Evolutionary conservation across 2,888 invertebrate genomes (phyloP).

Genomic region (Teleogryllus oceanicus): DNA sequence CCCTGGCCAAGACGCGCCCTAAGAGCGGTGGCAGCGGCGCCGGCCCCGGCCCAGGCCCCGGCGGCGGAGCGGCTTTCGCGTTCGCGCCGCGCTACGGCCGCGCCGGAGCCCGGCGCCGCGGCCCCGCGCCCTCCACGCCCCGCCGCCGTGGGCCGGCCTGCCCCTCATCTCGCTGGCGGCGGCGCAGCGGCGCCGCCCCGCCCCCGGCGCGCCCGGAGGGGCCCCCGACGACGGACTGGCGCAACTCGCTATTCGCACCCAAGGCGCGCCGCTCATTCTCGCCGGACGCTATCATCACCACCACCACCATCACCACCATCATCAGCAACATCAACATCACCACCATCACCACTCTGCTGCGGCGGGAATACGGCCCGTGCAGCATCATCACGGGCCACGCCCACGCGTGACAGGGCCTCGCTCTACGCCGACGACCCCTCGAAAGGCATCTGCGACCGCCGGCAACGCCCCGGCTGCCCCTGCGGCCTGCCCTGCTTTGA

Average conservation of each 20-base stretch:
- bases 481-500: neutral
- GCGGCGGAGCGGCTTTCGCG: neutral
- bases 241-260: conserved; percentile 75
- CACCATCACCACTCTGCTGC: neutral
- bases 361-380: neutral
- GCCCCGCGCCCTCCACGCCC: neutral
- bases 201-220: neutral
- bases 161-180: conserved; percentile 74
- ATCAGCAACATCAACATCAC: neutral
- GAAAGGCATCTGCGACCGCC: conserved; percentile 33
- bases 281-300: conserved; percentile 57
- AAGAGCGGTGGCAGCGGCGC: conserved; percentile 35
- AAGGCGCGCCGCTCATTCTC: conserved; percentile 79
- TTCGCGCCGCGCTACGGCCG: neutral
- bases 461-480: conserved; percentile 39
- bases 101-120: neutral
- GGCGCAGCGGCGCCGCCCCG: conserved; percentile 48
- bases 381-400: neutral
- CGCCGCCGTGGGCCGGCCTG: conserved; percentile 69
- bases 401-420: neutral
- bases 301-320: neutral
- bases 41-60: conserved; percentile 34
- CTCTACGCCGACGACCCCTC: conserved; percentile 32
- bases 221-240: conserved; percentile 51
- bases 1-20: neutral